Percentiles rank a stretch among this genome's conserved stretches.
Evolutionary conservation across 64 coral and sea anemone genomes (phyloP).

Genomic region (Platygyra sinensis): DNA sequence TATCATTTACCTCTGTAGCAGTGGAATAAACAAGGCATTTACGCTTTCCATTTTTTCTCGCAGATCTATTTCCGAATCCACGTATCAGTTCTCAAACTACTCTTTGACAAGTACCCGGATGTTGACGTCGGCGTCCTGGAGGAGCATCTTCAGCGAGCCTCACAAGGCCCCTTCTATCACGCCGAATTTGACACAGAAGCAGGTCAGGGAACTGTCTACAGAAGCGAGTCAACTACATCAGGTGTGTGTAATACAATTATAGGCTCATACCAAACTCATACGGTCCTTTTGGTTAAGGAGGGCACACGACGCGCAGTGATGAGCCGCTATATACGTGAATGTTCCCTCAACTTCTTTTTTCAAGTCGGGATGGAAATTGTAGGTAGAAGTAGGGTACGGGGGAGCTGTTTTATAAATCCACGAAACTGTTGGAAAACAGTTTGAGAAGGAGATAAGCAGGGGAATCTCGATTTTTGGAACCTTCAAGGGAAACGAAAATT

Average conservation of each 20-base stretch:
- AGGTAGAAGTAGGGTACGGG: too few relatives aligned
- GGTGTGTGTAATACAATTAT: background rate
- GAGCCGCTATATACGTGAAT: too few relatives aligned
- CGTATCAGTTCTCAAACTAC: conserved; percentile 77
- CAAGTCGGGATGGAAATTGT: too few relatives aligned
- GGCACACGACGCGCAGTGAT: too few relatives aligned
- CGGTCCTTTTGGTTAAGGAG: background rate
- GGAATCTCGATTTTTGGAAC: too few relatives aligned
- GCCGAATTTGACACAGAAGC: conserved; percentile 75
- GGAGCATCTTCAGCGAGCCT: conserved; percentile 70
- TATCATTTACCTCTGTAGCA: too few relatives aligned
- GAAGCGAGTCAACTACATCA: conserved; percentile 54
- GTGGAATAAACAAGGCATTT: background rate
- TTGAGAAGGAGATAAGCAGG: too few relatives aligned
- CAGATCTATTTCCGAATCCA: conserved; percentile 95
- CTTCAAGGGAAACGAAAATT: too few relatives aligned
- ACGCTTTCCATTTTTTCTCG: background rate
- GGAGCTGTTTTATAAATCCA: too few relatives aligned
- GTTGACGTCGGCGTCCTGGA: conserved; percentile 66
- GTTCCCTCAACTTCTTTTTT: too few relatives aligned
- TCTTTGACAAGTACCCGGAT: conserved; percentile 70
- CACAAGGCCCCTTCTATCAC: conserved; percentile 87
- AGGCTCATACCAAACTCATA: background rate
- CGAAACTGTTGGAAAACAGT: too few relatives aligned
- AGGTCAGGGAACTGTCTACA: conserved; percentile 22